Base-by-base conservation (phyloP, 2,797 vertebrate genomes). In the Fringilla coelebs region DNA sequence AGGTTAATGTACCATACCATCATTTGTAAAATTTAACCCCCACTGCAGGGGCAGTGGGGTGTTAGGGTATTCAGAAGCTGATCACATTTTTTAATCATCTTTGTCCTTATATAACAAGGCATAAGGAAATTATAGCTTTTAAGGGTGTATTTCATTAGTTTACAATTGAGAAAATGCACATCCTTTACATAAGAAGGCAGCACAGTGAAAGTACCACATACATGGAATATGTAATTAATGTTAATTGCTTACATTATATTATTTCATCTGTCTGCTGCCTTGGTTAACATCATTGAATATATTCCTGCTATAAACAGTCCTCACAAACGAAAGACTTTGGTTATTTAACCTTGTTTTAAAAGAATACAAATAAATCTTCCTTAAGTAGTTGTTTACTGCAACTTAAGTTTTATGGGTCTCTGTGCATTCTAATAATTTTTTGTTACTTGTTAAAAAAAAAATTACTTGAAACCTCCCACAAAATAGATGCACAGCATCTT, bases 11-110 rank as follows among this genome's bases (percentile, higher is more conserved):
- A 88, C 26, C 10, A 21, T 51, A 36, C 10, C 8, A 13, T 75
- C 40, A 40, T 80, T 92, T 2, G 0, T 79, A 89, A 63, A 80
- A 32, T 96, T 52, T 68, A 65, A 72, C 43, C n/a, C n/a, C n/a
- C n/a, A n/a, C n/a, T n/a, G 36, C 40, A 24, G 13, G 17, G 6
- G 7, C 8, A 32, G 0, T 9, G 41, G 26, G 16, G 1, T 54
- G 19, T 22, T 29, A 15, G 17, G 61, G 10, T 49, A 22, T 5
- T 34, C 17, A 3, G 22, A 62, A 54, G 13, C 0, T 46, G 31
- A 3, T 31, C 2, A 0, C 31, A 28, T 3, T 28, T 71, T 77
- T 63, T 25, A 34, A 40, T 51, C 5, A 1, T 74, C 57, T 22
- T 63, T 63, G 24, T 10, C 15, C 21, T 78, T 54, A 16, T 4